Base-by-base conservation (phyloP, 2,888 invertebrate genomes). In the Plebejus melissa region DNA sequence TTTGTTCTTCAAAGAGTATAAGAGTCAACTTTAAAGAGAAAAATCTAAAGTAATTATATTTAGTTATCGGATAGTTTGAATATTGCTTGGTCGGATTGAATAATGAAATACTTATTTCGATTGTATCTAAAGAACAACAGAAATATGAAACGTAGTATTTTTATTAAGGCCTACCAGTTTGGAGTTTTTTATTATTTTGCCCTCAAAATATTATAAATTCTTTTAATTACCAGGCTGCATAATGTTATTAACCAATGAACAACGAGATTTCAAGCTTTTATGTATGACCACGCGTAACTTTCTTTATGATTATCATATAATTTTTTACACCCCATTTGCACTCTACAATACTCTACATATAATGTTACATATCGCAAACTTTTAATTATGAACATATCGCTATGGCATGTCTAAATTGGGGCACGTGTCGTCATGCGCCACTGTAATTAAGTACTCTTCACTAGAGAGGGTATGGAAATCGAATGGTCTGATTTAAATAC, bases 371-470 rank as follows among this genome's bases (percentile, higher is more conserved):
- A 60, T 60, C 60, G 22, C 28, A 60, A 65, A 65, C 32, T 65
- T 65, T 65, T 65, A 65, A 65, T 65, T 65, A 36, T 32, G 22
- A 32, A 65, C 16, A 65, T 65, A 65, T 65, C 32, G 65, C 32
- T 32, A 36, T 77, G 65, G 81, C 82, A 81, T 83, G 78, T 83
- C 85, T 84, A 85, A 89, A 85, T 80, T 79, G 75, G 74, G 84
- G 50, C 90, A 90, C 90, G 90, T 80, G 89, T 76, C 85, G 80
- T 78, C 79, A 84, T 83, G 86, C 80, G 81, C 77, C 81, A 77
- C 78, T 79, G 77, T 90, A 87, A 90, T 90, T 87, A 90, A 89
- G 86, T 82, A 83, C 83, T 81, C 83, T 84, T 81, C 75, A 75
- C 79, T 77, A 79, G 80, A 76, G 79, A 82, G 80, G 81, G 77